These are phyloP conservation scores for Onychorhynchus coronatus DNA, from an alignment of 2,113 vertebrate species.

Conservation along the genomic window DNA sequence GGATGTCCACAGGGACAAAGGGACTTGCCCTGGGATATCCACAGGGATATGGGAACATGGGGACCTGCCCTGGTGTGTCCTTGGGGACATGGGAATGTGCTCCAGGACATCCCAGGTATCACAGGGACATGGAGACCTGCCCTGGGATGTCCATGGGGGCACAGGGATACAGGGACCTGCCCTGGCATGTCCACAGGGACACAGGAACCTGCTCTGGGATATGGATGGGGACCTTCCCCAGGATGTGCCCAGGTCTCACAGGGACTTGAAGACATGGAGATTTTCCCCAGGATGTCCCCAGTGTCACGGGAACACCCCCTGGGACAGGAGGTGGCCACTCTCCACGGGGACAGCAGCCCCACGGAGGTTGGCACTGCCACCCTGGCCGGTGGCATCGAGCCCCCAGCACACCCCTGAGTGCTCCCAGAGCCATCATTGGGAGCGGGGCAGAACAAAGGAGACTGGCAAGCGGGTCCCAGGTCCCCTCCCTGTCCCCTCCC, in stretches of 20 bases:
- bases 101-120: not conserved
- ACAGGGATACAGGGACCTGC: no score
- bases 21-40: no score
- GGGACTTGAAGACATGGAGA: not conserved
- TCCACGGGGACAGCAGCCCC: not conserved
- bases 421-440: fast-evolving
- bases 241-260: not conserved
- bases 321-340: not conserved
- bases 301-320: not conserved
- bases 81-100: not conserved
- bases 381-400: fast-evolving
- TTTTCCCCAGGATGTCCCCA: not conserved
- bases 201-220: not conserved
- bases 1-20: not conserved
- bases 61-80: not conserved
- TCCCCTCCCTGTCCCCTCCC: not conserved
- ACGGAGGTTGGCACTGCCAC: not conserved
- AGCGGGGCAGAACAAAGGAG: not conserved
- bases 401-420: not conserved
- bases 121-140: not conserved
- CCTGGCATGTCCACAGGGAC: not conserved
- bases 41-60: no score
- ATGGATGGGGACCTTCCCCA: not conserved
- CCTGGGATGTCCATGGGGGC: not conserved
- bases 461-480: fast-evolving